Conservation (phyloP, 2,888 invertebrate genomes). For the Latheticus oryzae region DNA sequence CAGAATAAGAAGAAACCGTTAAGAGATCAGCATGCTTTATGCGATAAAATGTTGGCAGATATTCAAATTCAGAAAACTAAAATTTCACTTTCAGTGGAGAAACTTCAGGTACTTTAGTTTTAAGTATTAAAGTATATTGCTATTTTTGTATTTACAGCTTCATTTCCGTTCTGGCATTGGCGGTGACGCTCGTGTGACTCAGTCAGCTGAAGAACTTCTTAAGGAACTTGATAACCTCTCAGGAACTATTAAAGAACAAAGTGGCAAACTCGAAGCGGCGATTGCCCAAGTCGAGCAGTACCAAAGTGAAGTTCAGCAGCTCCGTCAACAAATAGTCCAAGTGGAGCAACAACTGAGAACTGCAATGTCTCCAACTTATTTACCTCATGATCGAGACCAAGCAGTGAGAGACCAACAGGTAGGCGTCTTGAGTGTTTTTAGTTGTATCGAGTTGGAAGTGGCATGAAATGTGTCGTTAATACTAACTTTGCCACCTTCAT, state of each 20-base stretch:
- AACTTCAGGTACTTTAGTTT: constrained; percentile 76
- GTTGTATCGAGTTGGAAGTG: constrained; percentile 51
- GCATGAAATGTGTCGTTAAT: constrained; percentile 52
- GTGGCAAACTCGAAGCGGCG: constrained; percentile 77
- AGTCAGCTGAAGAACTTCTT: constrained; percentile 77
- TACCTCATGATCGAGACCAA: constrained; percentile 84
- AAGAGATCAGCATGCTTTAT: constrained; percentile 84
- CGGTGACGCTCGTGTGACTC: constrained; percentile 80
- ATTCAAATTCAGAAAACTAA: constrained; percentile 91
- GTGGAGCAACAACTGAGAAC: constrained; percentile 89
- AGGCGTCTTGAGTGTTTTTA: constrained; percentile 66
- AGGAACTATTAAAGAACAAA: constrained; percentile 73
- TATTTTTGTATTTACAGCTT: constrained; percentile 69
- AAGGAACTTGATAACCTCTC: constrained; percentile 76
- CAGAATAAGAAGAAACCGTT: constrained; percentile 89
- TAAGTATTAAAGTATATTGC: constrained; percentile 68
- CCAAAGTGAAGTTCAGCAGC: constrained; percentile 86
- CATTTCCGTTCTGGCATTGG: constrained; percentile 90
- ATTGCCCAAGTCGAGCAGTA: constrained; percentile 88
- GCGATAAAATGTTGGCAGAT: constrained; percentile 89
- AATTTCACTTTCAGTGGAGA: constrained; percentile 88
- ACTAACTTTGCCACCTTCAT: constrained; percentile 37
- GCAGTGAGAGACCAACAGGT: constrained; percentile 90
- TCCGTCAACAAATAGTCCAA: constrained; percentile 85
- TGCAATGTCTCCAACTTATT: constrained; percentile 85